Evolutionary conservation across 2,113 vertebrate genomes (phyloP).

Genomic region (Brevimyrus niger): DNA sequence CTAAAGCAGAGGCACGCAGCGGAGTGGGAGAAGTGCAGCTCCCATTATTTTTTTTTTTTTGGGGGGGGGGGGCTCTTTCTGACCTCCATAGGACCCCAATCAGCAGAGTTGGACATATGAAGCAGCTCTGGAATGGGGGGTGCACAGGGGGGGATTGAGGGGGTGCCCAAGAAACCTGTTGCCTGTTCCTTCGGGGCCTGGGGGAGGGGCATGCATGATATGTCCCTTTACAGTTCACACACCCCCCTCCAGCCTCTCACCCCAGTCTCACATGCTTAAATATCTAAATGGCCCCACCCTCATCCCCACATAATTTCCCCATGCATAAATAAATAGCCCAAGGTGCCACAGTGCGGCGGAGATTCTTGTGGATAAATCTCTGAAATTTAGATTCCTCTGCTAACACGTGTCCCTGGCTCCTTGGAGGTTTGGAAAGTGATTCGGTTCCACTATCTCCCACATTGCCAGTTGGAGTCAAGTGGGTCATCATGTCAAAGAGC

Average conservation of each 20-base stretch:
- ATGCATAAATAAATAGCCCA: background rate
- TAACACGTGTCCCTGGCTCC: background rate
- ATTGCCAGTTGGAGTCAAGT: conserved; percentile 18
- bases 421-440: background rate
- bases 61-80: too few relatives aligned
- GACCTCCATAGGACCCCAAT: background rate
- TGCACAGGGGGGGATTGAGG: background rate
- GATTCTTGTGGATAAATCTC: background rate
- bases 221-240: background rate
- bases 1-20: too few relatives aligned
- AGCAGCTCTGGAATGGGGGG: background rate
- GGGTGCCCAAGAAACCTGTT: background rate
- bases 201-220: background rate
- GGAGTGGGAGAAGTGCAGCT: too few relatives aligned
- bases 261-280: background rate
- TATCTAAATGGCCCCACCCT: background rate
- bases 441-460: conserved; percentile 1
- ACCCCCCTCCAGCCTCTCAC: background rate
- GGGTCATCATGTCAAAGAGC: conserved; percentile 16
- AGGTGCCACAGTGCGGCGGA: background rate
- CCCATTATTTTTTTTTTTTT: too few relatives aligned
- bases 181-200: background rate
- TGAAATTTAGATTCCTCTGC: background rate
- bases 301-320: background rate
- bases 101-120: background rate